Conservation (phyloP, 2,113 vertebrate species). For the Eptatretus burgeri region DNA sequence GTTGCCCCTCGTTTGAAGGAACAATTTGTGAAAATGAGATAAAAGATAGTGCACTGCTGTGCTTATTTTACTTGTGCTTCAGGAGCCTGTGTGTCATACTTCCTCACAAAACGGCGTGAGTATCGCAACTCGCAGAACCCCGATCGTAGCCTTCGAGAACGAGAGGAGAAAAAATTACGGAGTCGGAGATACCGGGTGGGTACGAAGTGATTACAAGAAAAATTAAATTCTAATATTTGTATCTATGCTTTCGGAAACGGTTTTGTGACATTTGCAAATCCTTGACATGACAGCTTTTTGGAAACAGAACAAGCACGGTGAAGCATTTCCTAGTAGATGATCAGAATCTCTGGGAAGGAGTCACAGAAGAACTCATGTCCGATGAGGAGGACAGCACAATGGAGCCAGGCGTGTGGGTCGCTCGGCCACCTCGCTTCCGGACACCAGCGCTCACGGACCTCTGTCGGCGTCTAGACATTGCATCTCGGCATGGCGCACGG, state of each 20-base stretch:
- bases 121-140: conserved; percentile 24
- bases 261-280: too few species aligned
- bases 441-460: conserved; percentile 19
- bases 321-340: conserved; percentile 18
- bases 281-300: conserved; percentile 16
- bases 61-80: not conserved
- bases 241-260: too few species aligned
- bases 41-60: too few species aligned
- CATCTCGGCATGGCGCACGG: conserved; percentile 22
- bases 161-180: conserved; percentile 24
- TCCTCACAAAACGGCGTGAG: conserved; percentile 23
- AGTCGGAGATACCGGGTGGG: conserved; percentile 21
- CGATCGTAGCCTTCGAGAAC: conserved; percentile 22
- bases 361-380: conserved; percentile 25
- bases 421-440: conserved; percentile 19
- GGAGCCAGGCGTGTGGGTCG: conserved; percentile 23
- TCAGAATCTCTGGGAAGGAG: conserved; percentile 19
- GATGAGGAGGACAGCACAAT: conserved; percentile 24
- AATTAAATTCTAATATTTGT: too few species aligned
- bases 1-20: too few species aligned
- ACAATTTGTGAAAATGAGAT: too few species aligned
- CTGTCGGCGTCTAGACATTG: conserved; percentile 21
- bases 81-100: conserved; percentile 26
- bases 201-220: too few species aligned
- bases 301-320: conserved; percentile 20